Evolutionary conservation across 2,113 vertebrate genomes (phyloP).

Genomic region (Tachuris rubrigastra): DNA sequence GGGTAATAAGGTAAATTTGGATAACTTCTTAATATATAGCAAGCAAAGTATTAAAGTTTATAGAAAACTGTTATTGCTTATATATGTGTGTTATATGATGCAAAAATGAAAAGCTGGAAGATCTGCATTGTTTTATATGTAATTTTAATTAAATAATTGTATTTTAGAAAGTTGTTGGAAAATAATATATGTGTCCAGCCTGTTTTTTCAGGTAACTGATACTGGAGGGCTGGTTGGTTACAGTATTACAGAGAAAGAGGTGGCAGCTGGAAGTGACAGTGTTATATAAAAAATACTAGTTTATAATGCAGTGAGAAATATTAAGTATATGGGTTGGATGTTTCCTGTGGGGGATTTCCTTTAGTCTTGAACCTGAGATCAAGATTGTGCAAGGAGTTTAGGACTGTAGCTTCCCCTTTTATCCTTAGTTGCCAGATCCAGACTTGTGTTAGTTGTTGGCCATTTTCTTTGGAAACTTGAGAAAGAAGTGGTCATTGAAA

Average conservation of each 20-base stretch:
- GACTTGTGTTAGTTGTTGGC: neutral
- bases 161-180: neutral
- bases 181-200: neutral
- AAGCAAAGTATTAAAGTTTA: neutral
- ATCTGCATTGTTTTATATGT: neutral
- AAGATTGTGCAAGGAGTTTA: neutral
- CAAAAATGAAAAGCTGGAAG: neutral
- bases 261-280: neutral
- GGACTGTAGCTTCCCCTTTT: neutral
- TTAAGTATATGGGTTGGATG: neutral
- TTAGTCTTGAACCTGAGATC: neutral
- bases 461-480: neutral
- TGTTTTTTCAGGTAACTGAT: neutral
- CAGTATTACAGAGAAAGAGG: neutral
- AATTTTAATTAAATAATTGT: neutral
- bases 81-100: neutral
- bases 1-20: neutral
- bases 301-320: neutral
- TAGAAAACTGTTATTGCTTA: neutral
- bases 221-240: neutral
- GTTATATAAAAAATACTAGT: neutral
- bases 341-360: neutral
- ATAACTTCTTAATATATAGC: neutral
- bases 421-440: neutral
- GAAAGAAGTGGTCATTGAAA: neutral